phyloP scores from a whole-genome alignment of 2,888 invertebrate species.

The Lydus trimaculatus region DNA sequence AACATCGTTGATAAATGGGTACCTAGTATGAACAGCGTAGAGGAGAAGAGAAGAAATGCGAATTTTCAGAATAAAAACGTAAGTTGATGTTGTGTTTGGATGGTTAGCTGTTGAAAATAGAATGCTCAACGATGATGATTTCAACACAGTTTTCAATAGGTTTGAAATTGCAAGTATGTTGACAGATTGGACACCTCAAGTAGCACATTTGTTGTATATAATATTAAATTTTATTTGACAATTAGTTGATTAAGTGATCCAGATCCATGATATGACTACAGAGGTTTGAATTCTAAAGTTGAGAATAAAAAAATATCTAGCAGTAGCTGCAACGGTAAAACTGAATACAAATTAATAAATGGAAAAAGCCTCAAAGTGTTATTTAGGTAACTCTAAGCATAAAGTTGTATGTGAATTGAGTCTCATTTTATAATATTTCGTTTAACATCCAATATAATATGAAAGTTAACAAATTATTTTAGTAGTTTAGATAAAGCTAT shows the following conservation, averaged over 20 bases:
- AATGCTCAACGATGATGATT: slow-evolving; percentile 14
- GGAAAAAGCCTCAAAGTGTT: too few relatives aligned
- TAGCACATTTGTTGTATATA: slow-evolving; percentile 30
- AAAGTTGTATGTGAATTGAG: too few relatives aligned
- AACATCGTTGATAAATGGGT: slow-evolving; percentile 42
- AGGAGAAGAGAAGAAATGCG: neutral
- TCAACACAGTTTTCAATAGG: slow-evolving; percentile 36
- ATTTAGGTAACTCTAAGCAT: too few relatives aligned
- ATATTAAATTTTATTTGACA: slow-evolving; percentile 16
- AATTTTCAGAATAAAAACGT: neutral
- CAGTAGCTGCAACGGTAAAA: too few relatives aligned
- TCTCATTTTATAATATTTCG: too few relatives aligned
- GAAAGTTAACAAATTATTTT: too few relatives aligned
- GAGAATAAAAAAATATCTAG: neutral
- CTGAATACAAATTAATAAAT: too few relatives aligned
- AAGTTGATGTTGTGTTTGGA: neutral
- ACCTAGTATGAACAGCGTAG: slow-evolving; percentile 15
- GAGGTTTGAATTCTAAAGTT: neutral
- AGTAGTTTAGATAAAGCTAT: too few relatives aligned
- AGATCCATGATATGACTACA: neutral
- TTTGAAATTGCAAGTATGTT: slow-evolving; percentile 35
- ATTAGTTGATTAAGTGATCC: neutral
- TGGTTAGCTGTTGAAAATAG: neutral
- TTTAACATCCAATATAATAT: too few relatives aligned
- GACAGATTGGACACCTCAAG: slow-evolving; percentile 40